Percentiles rank a stretch among this genome's conserved stretches.
Conservation (phyloP, 1,140 invertebrate species). For the Drosophila pruinosa region DNA sequence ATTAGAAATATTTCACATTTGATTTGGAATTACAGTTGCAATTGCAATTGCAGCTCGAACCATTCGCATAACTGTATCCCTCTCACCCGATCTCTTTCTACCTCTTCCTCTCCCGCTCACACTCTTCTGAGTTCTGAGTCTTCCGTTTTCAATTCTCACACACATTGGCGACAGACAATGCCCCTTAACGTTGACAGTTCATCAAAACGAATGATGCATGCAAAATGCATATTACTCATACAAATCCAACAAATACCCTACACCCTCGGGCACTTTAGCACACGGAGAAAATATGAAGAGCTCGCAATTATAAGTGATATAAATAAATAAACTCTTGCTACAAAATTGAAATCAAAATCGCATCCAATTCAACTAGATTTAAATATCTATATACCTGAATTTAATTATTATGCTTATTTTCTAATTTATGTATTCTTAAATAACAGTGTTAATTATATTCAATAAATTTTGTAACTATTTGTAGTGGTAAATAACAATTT, state of each 20-base stretch:
- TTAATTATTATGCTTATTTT: no score
- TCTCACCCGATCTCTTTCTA: neutral
- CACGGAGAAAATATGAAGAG: neutral
- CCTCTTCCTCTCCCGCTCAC: neutral
- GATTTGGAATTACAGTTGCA: conserved; percentile 38
- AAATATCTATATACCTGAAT: no score
- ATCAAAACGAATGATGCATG: conserved; percentile 79
- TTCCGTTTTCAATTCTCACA: conserved; percentile 34
- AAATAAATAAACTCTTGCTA: no score
- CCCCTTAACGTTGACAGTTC: conserved; percentile 74
- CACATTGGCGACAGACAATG: conserved; percentile 47
- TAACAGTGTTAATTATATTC: no score
- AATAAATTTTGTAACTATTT: no score
- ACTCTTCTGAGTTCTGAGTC: neutral
- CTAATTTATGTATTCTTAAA: no score
- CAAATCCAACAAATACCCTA: conserved; percentile 27
- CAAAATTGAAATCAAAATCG: no score
- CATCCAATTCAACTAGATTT: no score
- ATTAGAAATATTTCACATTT: conserved; percentile 67
- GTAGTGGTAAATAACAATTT: no score
- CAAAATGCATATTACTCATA: conserved; percentile 59
- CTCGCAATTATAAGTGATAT: no score
- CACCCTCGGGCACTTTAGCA: neutral
- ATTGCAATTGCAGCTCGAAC: conserved; percentile 29
- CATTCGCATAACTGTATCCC: conserved; percentile 64